Evolutionary conservation across 2,888 invertebrate genomes (phyloP).

Genomic region (Tryphoninae sp.): DNA sequence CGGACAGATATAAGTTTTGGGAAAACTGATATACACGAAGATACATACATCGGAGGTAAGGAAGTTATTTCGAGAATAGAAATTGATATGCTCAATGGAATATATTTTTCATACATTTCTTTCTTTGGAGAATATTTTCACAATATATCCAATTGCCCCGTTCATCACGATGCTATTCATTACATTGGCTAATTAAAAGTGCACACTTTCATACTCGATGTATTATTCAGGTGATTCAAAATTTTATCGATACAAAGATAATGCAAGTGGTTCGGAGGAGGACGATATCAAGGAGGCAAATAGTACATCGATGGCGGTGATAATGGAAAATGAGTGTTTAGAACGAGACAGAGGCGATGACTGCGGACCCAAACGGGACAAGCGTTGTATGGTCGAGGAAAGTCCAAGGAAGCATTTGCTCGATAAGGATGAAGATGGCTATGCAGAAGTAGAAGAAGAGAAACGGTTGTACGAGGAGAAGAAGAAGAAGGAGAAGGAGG

Average conservation of each 20-base stretch:
- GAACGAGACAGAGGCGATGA: conserved; percentile 53
- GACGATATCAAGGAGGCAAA: conserved; percentile 70
- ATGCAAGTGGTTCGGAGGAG: conserved; percentile 81
- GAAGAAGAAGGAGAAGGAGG: conserved; percentile 68
- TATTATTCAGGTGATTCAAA: conserved; percentile 77
- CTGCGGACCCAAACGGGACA: conserved; percentile 69
- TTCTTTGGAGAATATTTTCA: background rate
- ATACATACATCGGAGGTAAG: conserved; percentile 49
- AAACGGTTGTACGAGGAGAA: conserved; percentile 71
- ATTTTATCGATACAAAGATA: conserved; percentile 82
- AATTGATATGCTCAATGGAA: background rate
- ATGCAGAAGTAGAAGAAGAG: conserved; percentile 73
- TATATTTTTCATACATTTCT: background rate
- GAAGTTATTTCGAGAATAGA: background rate
- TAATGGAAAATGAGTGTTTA: conserved; percentile 50
- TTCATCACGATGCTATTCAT: background rate
- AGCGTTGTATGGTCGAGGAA: conserved; percentile 69
- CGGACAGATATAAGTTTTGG: conserved; percentile 30
- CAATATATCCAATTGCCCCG: background rate
- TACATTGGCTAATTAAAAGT: background rate
- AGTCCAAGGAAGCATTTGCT: conserved; percentile 39
- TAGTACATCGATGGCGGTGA: conserved; percentile 10
- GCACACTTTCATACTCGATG: conserved; percentile 39
- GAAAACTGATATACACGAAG: conserved; percentile 30
- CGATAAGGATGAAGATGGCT: conserved; percentile 24